These are phyloP conservation scores for Cyphomyrus discorhynchus DNA, from an alignment of 2,113 vertebrate genomes.

Conservation along the genomic window DNA sequence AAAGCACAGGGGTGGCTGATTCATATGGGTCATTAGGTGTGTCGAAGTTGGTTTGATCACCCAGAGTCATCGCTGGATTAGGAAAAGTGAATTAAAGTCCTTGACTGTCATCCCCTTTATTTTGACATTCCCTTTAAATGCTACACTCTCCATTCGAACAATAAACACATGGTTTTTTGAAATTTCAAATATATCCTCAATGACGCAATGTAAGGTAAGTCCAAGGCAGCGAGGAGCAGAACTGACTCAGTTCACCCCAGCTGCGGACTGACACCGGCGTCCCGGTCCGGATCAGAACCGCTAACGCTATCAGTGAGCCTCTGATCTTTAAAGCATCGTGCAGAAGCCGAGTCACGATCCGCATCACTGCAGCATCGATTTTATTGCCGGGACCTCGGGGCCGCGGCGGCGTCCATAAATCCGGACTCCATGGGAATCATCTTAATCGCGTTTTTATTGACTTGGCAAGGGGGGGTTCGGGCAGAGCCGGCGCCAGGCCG, in stretches of 20 bases:
- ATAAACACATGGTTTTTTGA: not conserved
- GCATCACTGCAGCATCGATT: not conserved
- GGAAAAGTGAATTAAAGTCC: not conserved
- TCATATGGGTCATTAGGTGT: not conserved
- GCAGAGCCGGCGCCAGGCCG: not conserved
- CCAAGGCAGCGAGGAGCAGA: not conserved
- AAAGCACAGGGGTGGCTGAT: not conserved
- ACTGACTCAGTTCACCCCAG: not conserved
- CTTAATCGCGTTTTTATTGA: slow-evolving; percentile 14
- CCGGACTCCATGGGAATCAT: not conserved
- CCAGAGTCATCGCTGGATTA: not conserved
- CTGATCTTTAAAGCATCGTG: not conserved
- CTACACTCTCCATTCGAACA: not conserved
- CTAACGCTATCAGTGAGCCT: not conserved
- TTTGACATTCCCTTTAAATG: not conserved
- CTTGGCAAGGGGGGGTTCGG: not conserved
- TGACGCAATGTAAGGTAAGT: not conserved
- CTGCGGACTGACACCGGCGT: not conserved
- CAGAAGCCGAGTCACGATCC: not conserved
- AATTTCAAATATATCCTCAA: not conserved
- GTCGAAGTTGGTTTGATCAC: not conserved
- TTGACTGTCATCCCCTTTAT: not conserved
- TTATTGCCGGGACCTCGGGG: not conserved
- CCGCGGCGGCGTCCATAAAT: not conserved
- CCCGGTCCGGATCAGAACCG: not conserved